phyloP scores from a whole-genome alignment of 2,888 invertebrate genomes.

The Drosophila affinis region DNA sequence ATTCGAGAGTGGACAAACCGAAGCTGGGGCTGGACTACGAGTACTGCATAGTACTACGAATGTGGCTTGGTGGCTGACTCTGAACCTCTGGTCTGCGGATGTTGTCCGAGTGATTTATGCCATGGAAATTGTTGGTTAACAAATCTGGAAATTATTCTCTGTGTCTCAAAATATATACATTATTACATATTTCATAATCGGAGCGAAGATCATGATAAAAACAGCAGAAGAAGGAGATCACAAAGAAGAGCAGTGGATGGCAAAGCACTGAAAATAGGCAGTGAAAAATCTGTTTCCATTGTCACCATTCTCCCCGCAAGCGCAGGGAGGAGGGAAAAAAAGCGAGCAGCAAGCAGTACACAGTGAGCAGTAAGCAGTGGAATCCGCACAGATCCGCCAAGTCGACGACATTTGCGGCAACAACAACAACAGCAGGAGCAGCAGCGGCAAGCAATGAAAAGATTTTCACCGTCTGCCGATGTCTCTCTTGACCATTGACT shows the following conservation, averaged over 20 bases:
- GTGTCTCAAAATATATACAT: not conserved
- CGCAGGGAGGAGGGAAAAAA: not conserved
- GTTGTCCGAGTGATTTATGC: conserved; percentile 72
- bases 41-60: not conserved
- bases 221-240: not conserved
- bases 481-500: conserved; percentile 38
- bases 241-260: not conserved
- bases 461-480: conserved; percentile 38
- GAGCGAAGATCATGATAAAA: conserved; percentile 3
- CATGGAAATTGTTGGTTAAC: conserved; percentile 51
- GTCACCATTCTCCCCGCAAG: conserved; percentile 8
- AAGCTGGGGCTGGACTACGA: conserved; percentile 18
- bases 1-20: conserved; percentile 38
- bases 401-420: conserved; percentile 40
- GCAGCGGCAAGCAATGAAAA: conserved; percentile 21
- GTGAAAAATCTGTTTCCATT: conserved; percentile 15
- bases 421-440: conserved; percentile 10
- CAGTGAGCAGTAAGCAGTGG: conserved; percentile 1
- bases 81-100: conserved; percentile 52
- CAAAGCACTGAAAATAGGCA: not conserved
- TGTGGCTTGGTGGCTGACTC: not conserved
- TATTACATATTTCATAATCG: conserved; percentile 2
- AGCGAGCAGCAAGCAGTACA: not conserved
- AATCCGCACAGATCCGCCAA: conserved; percentile 31
- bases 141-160: conserved; percentile 19